These are phyloP conservation scores for Calidris pugnax DNA, from an alignment of 2,113 vertebrate genomes.

Conservation along the genomic window DNA sequence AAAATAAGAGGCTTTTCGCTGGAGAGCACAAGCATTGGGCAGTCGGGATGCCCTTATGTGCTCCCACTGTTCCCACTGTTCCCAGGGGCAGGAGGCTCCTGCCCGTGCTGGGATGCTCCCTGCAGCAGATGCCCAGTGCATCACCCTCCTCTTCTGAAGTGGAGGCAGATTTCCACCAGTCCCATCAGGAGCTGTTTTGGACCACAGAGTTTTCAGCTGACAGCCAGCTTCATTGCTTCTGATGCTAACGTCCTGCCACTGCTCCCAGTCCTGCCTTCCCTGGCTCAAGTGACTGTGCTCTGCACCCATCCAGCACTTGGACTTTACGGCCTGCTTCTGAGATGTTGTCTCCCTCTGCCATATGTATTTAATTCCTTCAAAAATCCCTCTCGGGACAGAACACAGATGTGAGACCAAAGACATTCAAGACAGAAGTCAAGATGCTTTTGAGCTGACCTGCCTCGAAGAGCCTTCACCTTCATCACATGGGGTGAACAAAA, in stretches of 20 bases:
- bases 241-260: neutral
- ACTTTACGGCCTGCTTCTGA: neutral
- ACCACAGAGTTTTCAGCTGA: accelerated
- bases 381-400: neutral
- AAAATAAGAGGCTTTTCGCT: neutral
- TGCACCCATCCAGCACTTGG: neutral
- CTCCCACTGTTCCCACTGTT: neutral
- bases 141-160: neutral
- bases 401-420: neutral
- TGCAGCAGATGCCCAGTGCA: neutral
- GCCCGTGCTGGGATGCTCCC: neutral
- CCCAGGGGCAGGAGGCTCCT: accelerated
- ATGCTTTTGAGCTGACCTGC: neutral
- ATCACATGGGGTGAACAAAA: neutral
- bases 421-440: neutral
- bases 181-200: neutral
- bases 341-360: neutral
- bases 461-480: neutral
- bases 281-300: accelerated
- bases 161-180: neutral
- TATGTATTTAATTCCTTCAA: neutral
- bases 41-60: too few species aligned
- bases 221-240: neutral
- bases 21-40: accelerated
- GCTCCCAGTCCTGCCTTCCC: neutral